Conservation (phyloP, 1,140 invertebrate genomes). For the Hycleus phaleratus region DNA sequence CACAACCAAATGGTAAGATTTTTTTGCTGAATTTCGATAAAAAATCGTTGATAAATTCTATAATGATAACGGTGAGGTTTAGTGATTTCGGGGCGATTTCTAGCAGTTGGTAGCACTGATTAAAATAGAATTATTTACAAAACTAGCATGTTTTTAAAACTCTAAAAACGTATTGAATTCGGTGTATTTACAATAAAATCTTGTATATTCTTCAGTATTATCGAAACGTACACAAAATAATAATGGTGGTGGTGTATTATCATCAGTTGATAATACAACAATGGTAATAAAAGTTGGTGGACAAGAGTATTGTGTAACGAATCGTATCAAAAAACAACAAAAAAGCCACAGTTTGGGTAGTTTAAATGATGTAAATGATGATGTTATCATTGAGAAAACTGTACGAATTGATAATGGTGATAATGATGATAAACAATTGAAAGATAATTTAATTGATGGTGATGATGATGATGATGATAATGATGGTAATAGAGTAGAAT, state of each 20-base stretch:
- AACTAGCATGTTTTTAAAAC: too few relatives aligned
- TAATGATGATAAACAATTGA: constrained; percentile 4
- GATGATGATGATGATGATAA: neutral
- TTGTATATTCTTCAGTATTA: constrained; percentile 20
- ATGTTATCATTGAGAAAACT: constrained; percentile 31
- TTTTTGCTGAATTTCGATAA: too few relatives aligned
- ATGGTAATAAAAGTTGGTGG: constrained; percentile 45
- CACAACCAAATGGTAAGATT: too few relatives aligned
- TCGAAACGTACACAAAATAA: constrained; percentile 14
- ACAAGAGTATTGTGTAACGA: constrained; percentile 41
- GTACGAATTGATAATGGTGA: constrained; percentile 18
- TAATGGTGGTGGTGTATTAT: too few relatives aligned
- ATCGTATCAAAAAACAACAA: constrained; percentile 29
- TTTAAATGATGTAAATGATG: constrained; percentile 33
- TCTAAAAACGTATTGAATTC: too few relatives aligned
- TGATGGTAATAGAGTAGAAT: neutral
- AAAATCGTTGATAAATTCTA: too few relatives aligned
- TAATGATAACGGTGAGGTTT: too few relatives aligned
- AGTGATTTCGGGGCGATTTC: too few relatives aligned
- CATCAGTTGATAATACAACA: constrained; percentile 40
- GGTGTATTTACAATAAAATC: too few relatives aligned
- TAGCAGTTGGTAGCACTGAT: too few relatives aligned
- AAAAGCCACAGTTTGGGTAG: constrained; percentile 38
- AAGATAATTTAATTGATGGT: neutral
- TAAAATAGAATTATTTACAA: too few relatives aligned